Base-by-base conservation (phyloP, 2,113 vertebrate species). In the Psettodes erumei region DNA sequence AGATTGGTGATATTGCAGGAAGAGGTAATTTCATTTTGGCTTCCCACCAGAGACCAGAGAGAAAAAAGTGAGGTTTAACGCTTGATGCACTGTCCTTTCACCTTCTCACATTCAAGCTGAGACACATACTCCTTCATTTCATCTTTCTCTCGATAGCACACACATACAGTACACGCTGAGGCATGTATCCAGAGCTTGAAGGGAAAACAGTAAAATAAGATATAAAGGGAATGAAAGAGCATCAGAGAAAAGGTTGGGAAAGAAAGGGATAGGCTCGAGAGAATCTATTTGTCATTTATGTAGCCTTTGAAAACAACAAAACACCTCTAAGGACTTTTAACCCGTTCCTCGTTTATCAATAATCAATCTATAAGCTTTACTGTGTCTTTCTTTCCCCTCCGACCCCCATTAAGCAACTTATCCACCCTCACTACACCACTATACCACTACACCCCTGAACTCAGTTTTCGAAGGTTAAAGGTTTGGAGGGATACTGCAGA, bases 1-100 rank as follows among this genome's bases (percentile, higher is more conserved):
- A 89, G 85, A 90, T 63, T 77, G 78, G 82, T 75, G 76, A 89
- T 90, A 86, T 88, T 91, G 84, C 56, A 77, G 72, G 64, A 84
- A 68, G 77, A 81, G 54, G 84, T 88, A 87, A 89, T 90, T 91
- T 88, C 62, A 88, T 90, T 88, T 82, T 81, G 58, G 71, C 71
- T 60, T 78, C 64, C 54, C 86, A 83, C 80, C 76, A 71, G 87
- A 84, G 86, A 88, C 67, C 71, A 27, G 51, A 75, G 54, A 56
- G 45, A 63, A 75, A 71, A 74, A 54, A 78, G 61, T 30, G 48
- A 67, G 67, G 32, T 79, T 71, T 74, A 72, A 82, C 75, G 64
- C 74, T 47, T 43, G n/a, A 28, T 82, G 82, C 43, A 77, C 78
- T 83, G 62, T 84, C 9, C 43, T 75, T 56, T 79, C 59, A 81